Base-by-base conservation (phyloP, 2,797 vertebrate species). In the Sebastes hubbsi region DNA sequence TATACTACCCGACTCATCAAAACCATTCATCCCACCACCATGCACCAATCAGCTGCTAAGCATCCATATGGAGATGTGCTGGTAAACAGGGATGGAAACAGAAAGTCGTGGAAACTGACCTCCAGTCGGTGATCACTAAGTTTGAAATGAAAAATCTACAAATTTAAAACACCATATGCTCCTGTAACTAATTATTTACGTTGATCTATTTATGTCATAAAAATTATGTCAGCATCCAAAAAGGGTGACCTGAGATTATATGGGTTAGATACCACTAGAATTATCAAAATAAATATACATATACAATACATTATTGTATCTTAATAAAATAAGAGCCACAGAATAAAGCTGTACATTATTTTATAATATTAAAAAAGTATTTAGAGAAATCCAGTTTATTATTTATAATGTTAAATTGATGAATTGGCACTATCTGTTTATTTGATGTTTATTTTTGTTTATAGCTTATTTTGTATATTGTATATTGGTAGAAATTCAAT, bases 41-140 rank as follows among this genome's bases (percentile, higher is more conserved):
- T 11, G 49, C 49, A 89, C 91, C 93, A 88, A 90, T 94, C 92
- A 92, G 91, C 90, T 93, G 93, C 92, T 93, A 88, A 88, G 92
- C 92, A 94, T 94, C 92, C 92, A 93, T 92, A 93, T 88, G 86
- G 82, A 91, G 81, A 59, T 29, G 78, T 62, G 83, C 81, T 72
- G 75, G 63, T 76, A 67, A 79, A 86, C 68, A 80, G 8, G 18
- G 70, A 77, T 10, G 34, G 34, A 52, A 61, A 61, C 18, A n/a
- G 22, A 54, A 54, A 54, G n/a, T 80, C 78, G 61, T 68, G 81
- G 29, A 81, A 34, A 55, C 14, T 82, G 78, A 86, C 76, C 87
- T 79, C 56, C 34, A 61, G 49, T 75, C 72, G 18, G 46, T 58
- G 72, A 83, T 36, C 72, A 72, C 83, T n/a, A 12, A n/a, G 22